phyloP scores from a whole-genome alignment of 2,113 vertebrate species.

The Neotoma lepida region DNA sequence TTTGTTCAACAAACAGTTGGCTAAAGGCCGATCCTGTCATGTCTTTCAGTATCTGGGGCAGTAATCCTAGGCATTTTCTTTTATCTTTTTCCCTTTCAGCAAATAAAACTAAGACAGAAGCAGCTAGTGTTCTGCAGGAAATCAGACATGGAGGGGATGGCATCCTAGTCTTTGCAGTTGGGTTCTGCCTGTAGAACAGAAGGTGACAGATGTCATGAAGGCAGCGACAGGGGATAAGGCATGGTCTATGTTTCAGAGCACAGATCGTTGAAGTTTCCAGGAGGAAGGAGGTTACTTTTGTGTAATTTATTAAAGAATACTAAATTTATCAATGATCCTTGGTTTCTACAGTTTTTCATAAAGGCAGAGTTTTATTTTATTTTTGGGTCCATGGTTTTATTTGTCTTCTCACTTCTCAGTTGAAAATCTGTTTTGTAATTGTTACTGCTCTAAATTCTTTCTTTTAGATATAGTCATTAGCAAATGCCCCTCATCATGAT shows the following conservation, averaged over 20 bases:
- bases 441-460: conserved; percentile 40
- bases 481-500: conserved; percentile 43
- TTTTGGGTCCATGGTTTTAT: conserved; percentile 26
- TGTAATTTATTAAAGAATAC: conserved; percentile 10
- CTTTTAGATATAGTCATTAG: conserved; percentile 49
- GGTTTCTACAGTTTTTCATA: background rate
- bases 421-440: conserved; percentile 18
- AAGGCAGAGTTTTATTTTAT: background rate
- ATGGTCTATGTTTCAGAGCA: background rate
- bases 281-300: background rate
- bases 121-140: conserved; percentile 31
- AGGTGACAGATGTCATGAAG: background rate
- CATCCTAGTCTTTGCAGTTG: conserved; percentile 6
- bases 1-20: conserved; percentile 3
- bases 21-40: background rate
- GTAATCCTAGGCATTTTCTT: conserved; percentile 51
- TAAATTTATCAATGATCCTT: background rate
- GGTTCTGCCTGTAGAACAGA: conserved; percentile 10
- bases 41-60: background rate
- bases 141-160: background rate
- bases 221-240: background rate
- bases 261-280: background rate
- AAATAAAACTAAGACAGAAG: conserved; percentile 53
- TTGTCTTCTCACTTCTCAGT: conserved; percentile 29
- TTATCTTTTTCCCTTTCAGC: conserved; percentile 49